A percentile compares a stretch with the other conserved stretches of the same genome.
These are phyloP conservation scores for Hipposideros larvatus DNA, from an alignment of 2,797 vertebrate species.

Conservation along the genomic window DNA sequence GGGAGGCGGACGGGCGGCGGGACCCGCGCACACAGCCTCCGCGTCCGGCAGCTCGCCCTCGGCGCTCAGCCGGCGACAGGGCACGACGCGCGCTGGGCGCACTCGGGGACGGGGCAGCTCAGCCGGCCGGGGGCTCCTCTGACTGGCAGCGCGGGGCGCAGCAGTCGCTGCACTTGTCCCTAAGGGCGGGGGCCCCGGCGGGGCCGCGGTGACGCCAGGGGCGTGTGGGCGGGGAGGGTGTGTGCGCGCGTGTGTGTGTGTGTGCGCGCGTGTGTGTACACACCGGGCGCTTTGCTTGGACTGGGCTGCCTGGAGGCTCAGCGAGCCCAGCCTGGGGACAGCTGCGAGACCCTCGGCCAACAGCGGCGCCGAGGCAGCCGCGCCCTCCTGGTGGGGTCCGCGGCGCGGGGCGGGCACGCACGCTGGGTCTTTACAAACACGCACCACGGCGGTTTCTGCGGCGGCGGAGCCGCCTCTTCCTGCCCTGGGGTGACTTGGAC, in stretches of 20 bases:
- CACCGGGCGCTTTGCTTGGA: not conserved
- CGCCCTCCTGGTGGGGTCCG: not conserved
- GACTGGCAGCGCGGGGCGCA: not conserved
- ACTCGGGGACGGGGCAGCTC: conserved; percentile 2
- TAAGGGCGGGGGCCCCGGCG: conserved; percentile 32
- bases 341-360: not conserved
- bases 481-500: conserved; percentile 57
- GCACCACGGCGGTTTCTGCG: not conserved
- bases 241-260: rapidly evolving
- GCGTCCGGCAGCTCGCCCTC: conserved; percentile 30
- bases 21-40: not conserved
- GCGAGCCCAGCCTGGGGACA: not conserved
- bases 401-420: not conserved
- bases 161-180: conserved; percentile 12
- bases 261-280: not conserved
- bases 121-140: not conserved
- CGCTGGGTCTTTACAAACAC: conserved; percentile 57
- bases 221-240: not conserved
- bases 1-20: not conserved
- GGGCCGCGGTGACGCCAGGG: not conserved
- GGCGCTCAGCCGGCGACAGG: not conserved
- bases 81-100: conserved; percentile 19
- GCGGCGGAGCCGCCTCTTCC: conserved; percentile 52
- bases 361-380: not conserved
- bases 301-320: not conserved